These are phyloP conservation scores for Echinarachnius parma DNA, from an alignment of 53 echinoderm and acorn worm species.

Conservation along the genomic window DNA sequence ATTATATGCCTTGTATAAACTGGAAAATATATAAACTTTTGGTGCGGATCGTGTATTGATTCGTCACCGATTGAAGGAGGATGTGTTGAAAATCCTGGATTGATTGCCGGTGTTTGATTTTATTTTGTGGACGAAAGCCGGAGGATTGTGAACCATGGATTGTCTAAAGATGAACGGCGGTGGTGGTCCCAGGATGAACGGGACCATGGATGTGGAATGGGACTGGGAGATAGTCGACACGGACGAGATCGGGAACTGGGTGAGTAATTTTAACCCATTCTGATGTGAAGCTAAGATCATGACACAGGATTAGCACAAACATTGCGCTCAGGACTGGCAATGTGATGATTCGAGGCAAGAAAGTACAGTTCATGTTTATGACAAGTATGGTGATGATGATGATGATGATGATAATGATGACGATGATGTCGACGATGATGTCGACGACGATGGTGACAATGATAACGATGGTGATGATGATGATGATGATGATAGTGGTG, in stretches of 20 bases:
- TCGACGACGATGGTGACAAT: conserved; percentile 1
- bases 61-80: too few species aligned
- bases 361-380: not conserved
- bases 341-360: too few species aligned
- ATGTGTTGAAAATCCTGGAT: too few species aligned
- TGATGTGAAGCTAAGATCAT: not conserved
- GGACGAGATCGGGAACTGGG: conserved; percentile 67
- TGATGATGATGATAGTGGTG: not conserved
- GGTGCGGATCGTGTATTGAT: too few species aligned
- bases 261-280: conserved; percentile 19
- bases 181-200: conserved; percentile 20
- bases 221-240: conserved; percentile 63
- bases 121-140: too few species aligned
- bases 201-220: conserved; percentile 56
- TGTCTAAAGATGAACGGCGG: not conserved
- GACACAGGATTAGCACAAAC: not conserved
- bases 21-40: too few species aligned
- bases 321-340: too few species aligned
- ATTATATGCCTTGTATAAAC: too few species aligned
- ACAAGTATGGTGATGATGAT: not conserved
- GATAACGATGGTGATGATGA: conserved; percentile 6
- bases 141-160: too few species aligned
- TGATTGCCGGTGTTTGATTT: too few species aligned
- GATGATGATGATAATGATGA: not conserved
- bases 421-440: conserved; percentile 3